Percentiles rank a stretch among this genome's conserved stretches.
Evolutionary conservation across 1,140 invertebrate genomes (phyloP).

Genomic region (Muscidifurax raptorellus): DNA sequence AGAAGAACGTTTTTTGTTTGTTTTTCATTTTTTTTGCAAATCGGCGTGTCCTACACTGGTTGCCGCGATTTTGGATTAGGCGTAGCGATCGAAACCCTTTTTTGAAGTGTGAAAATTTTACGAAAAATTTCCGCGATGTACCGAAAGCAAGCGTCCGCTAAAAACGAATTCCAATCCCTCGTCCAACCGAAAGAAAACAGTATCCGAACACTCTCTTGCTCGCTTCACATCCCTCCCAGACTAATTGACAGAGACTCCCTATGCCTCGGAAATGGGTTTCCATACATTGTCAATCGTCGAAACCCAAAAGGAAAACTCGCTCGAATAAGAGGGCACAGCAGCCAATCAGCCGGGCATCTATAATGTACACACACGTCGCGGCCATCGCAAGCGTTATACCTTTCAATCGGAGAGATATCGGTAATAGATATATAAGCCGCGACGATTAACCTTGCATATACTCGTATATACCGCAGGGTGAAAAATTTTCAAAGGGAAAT

Average conservation of each 20-base stretch:
- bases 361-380: conserved; percentile 72
- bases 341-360: conserved; percentile 71
- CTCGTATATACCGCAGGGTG: too few relatives aligned
- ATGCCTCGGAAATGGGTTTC: conserved; percentile 34
- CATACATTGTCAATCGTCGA: conserved; percentile 47
- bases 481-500: not conserved
- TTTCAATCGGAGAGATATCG: not conserved
- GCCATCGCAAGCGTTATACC: conserved; percentile 59
- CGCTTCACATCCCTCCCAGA: not conserved
- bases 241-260: conserved; percentile 27
- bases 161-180: too few relatives aligned
- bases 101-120: too few relatives aligned
- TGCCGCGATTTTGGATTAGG: too few relatives aligned
- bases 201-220: not conserved
- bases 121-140: too few relatives aligned
- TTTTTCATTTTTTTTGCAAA: too few relatives aligned
- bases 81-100: too few relatives aligned
- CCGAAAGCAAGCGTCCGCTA: too few relatives aligned
- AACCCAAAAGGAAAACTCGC: conserved; percentile 36
- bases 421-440: not conserved
- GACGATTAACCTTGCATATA: conserved; percentile 29
- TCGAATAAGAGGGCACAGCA: conserved; percentile 51
- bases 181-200: not conserved
- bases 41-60: too few relatives aligned
- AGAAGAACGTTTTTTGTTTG: too few relatives aligned